Conservation (phyloP, 2,797 vertebrate genomes). For the Falco biarmicus region DNA sequence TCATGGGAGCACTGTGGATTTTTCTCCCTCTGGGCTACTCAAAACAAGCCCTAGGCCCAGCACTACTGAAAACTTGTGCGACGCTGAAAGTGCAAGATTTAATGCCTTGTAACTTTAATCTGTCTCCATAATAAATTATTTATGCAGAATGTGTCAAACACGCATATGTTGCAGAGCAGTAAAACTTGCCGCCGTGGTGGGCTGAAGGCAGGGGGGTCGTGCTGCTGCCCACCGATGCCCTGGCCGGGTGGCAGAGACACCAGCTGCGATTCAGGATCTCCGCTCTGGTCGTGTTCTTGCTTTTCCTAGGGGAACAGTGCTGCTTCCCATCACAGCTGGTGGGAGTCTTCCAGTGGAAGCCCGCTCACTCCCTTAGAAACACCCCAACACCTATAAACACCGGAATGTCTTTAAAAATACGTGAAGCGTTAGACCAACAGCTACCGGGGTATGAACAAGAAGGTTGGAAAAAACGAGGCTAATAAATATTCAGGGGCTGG, state of each 20-base stretch:
- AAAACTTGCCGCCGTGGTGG: not conserved
- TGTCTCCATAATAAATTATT: not conserved
- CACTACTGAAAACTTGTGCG: not conserved
- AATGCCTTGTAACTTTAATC: conserved; percentile 47
- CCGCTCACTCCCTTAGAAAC: not conserved
- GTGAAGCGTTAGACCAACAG: not conserved
- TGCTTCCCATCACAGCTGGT: not conserved
- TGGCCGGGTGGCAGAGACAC: not conserved
- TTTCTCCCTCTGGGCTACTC: not conserved
- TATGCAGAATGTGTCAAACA: not conserved
- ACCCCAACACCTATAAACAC: not conserved
- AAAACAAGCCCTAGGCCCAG: conserved; percentile 39
- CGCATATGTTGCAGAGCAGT: not conserved
- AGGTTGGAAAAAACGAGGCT: not conserved
- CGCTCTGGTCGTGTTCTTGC: not conserved
- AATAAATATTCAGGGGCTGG: not conserved
- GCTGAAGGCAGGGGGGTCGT: not conserved
- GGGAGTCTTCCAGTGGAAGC: not conserved
- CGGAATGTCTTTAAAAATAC: not conserved
- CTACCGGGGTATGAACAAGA: not conserved
- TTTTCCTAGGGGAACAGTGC: not conserved
- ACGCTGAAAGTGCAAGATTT: conserved; percentile 42
- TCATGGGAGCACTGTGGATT: conserved; percentile 3
- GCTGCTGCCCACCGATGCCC: not conserved
- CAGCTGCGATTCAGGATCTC: not conserved